A percentile compares a stretch with the other conserved stretches of the same genome.
Conservation (phyloP, 2,113 vertebrate genomes). For the Nothobranchius furzeri region DNA sequence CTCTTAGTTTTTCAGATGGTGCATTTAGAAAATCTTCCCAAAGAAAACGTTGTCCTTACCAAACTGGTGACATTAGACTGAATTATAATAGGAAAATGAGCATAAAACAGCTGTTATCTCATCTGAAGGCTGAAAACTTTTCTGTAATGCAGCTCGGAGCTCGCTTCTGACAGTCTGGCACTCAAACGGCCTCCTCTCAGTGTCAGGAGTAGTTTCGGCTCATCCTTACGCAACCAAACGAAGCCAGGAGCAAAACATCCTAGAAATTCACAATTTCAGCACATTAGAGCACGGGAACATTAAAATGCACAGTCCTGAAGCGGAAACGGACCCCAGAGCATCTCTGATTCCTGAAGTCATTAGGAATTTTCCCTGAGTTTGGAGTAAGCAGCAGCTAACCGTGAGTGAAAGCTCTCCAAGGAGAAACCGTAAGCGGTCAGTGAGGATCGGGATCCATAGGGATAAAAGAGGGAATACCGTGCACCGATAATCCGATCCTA, state of each 20-base stretch:
- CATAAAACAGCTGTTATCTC: constrained; percentile 6
- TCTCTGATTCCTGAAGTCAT: constrained; percentile 6
- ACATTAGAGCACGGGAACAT: neutral
- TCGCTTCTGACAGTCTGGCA: neutral
- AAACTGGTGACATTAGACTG: too few species aligned
- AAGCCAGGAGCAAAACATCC: constrained; percentile 22
- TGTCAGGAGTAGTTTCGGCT: constrained; percentile 22
- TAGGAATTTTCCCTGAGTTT: constrained; percentile 19
- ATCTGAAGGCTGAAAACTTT: neutral
- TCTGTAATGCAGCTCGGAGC: neutral
- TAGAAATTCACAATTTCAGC: constrained; percentile 15
- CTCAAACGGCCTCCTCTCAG: neutral
- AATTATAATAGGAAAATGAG: neutral
- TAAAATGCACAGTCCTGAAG: constrained; percentile 7
- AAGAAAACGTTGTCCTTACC: too few species aligned
- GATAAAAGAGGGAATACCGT: neutral
- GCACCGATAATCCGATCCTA: neutral
- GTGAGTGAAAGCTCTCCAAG: constrained; percentile 15
- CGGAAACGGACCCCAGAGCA: neutral
- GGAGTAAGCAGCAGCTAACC: constrained; percentile 24
- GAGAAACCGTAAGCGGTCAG: constrained; percentile 15
- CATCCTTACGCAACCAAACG: constrained; percentile 8
- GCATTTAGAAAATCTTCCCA: too few species aligned
- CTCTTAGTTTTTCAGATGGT: too few species aligned
- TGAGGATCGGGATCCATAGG: neutral